These are phyloP conservation scores for Bostrychus sinensis DNA, from an alignment of 2,113 vertebrate species.

Conservation along the genomic window DNA sequence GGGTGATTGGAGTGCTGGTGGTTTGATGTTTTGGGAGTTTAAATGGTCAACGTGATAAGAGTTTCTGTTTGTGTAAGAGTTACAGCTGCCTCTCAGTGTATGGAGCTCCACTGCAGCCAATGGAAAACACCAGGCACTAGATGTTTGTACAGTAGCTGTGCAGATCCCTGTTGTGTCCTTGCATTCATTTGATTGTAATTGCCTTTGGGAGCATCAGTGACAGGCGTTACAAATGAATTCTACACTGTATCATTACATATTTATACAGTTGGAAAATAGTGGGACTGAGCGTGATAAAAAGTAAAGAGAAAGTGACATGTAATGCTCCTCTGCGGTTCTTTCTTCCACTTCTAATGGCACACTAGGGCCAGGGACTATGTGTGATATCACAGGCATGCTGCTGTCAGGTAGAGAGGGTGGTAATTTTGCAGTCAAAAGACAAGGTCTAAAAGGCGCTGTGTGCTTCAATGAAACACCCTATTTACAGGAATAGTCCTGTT, in stretches of 20 bases:
- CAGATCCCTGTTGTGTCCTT: conserved; percentile 37
- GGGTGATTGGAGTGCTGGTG: too few relatives aligned
- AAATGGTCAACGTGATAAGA: too few relatives aligned
- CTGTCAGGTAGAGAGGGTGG: conserved; percentile 13
- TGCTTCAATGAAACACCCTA: conserved; percentile 9
- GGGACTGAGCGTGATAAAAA: conserved; percentile 36
- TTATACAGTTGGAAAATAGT: conserved; percentile 29
- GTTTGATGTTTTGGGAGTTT: too few relatives aligned
- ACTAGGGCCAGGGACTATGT: conserved; percentile 9
- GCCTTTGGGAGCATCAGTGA: conserved; percentile 24
- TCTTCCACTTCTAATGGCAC: conserved; percentile 25
- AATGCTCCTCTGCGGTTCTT: conserved; percentile 22
- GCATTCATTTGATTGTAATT: conserved; percentile 35
- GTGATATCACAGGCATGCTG: conserved; percentile 21
- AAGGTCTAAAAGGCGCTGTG: conserved; percentile 10
- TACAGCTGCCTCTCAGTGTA: too few relatives aligned
- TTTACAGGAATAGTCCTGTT: not conserved
- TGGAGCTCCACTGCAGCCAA: too few relatives aligned
- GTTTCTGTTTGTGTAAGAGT: not conserved
- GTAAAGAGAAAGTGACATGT: conserved; percentile 40
- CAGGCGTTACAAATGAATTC: conserved; percentile 52
- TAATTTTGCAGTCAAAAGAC: conserved; percentile 28
- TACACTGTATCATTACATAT: conserved; percentile 49
- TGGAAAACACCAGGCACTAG: conserved; percentile 2
- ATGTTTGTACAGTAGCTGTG: conserved; percentile 52